phyloP scores from a whole-genome alignment of 2,888 invertebrate genomes.

The Nymphalis c-album region DNA sequence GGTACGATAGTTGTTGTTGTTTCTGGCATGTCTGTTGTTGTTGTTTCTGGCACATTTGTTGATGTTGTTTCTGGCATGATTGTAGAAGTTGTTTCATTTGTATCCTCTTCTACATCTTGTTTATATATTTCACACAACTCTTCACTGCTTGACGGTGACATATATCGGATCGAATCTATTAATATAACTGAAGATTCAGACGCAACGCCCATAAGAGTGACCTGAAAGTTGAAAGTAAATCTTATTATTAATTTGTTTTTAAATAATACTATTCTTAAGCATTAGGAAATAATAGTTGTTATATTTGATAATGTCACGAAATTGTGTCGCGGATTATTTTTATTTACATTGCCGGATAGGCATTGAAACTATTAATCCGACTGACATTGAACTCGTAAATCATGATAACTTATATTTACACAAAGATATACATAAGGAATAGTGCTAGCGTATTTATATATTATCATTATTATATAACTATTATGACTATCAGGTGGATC shows the following conservation, averaged over 20 bases:
- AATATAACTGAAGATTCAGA: constrained; percentile 24
- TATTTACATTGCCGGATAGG: too few species aligned
- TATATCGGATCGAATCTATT: constrained; percentile 31
- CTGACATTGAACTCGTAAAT: too few species aligned
- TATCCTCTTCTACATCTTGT: constrained; percentile 15
- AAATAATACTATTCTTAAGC: neutral
- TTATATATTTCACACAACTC: constrained; percentile 29
- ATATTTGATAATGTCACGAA: too few species aligned
- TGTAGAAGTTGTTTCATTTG: neutral
- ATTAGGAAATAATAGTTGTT: too few species aligned
- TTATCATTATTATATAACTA: too few species aligned
- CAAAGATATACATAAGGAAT: too few species aligned
- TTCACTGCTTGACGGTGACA: constrained; percentile 19
- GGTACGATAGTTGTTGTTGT: neutral
- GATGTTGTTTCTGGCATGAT: neutral
- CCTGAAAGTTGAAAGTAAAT: constrained; percentile 22
- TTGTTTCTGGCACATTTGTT: neutral
- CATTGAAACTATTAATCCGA: too few species aligned
- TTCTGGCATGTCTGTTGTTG: neutral
- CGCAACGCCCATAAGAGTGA: constrained; percentile 26
- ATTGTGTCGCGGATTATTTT: too few species aligned
- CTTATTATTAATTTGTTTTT: neutral
- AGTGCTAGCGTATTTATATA: too few species aligned
- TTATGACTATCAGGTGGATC: too few species aligned
- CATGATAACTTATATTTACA: too few species aligned